Conservation (phyloP, 2,113 vertebrate genomes). For the Coregonus clupeaformis region DNA sequence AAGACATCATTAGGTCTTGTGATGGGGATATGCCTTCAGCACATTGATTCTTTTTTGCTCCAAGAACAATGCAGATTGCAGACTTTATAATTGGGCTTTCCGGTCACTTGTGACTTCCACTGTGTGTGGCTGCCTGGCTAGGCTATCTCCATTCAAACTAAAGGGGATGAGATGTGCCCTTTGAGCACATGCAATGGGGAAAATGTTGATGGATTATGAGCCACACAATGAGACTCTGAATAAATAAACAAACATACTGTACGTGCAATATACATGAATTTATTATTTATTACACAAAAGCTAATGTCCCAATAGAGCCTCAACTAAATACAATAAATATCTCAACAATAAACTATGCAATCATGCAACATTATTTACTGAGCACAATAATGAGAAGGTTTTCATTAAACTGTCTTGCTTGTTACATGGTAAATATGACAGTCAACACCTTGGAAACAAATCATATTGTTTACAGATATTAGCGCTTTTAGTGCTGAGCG, state of each 20-base stretch:
- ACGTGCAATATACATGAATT: slow-evolving; percentile 15
- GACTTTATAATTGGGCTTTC: slow-evolving; percentile 80
- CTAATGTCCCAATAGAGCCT: neutral
- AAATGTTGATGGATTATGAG: slow-evolving; percentile 51
- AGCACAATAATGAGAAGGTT: slow-evolving; percentile 1
- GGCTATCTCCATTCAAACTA: slow-evolving; percentile 62
- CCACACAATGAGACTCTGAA: slow-evolving; percentile 12
- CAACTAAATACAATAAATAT: neutral
- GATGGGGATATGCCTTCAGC: slow-evolving; percentile 82
- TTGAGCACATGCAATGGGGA: slow-evolving; percentile 44
- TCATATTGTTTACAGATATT: too few relatives aligned
- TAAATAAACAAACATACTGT: slow-evolving; percentile 25
- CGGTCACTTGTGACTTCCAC: slow-evolving; percentile 72
- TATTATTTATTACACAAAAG: slow-evolving; percentile 7
- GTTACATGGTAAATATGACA: too few relatives aligned
- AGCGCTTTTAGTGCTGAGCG: too few relatives aligned
- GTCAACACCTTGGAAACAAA: too few relatives aligned
- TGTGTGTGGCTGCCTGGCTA: slow-evolving; percentile 43
- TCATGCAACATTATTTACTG: slow-evolving; percentile 5
- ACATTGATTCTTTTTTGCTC: slow-evolving; percentile 78
- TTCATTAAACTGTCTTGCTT: too few relatives aligned
- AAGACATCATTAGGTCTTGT: slow-evolving; percentile 84
- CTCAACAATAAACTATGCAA: slow-evolving; percentile 5
- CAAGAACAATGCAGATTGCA: slow-evolving; percentile 81
- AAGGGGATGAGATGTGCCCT: slow-evolving; percentile 46